These are phyloP conservation scores for Mugil cephalus DNA, from an alignment of 2,113 vertebrate species.

Conservation along the genomic window DNA sequence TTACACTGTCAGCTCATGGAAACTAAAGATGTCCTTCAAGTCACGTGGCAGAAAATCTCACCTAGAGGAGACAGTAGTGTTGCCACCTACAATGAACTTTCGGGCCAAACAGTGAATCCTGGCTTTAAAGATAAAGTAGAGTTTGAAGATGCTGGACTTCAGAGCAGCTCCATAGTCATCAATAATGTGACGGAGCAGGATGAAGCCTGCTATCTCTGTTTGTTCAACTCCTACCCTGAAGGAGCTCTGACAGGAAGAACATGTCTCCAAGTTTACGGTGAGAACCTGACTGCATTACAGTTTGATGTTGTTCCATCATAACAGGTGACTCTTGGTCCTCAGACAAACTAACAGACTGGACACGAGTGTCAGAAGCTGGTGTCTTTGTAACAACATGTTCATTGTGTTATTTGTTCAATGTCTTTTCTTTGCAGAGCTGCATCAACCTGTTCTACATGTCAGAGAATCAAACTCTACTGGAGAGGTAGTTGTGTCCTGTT, in stretches of 20 bases:
- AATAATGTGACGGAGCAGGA: slow-evolving; percentile 37
- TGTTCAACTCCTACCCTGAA: slow-evolving; percentile 55
- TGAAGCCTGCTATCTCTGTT: slow-evolving; percentile 54
- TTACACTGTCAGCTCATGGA: slow-evolving; percentile 45
- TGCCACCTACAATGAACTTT: not conserved
- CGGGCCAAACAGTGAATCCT: not conserved
- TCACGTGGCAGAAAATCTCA: slow-evolving; percentile 59
- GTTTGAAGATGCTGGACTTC: slow-evolving; percentile 4
- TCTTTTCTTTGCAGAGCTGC: slow-evolving; percentile 51
- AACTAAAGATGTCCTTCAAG: slow-evolving; percentile 27
- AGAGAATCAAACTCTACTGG: not conserved
- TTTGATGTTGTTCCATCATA: not conserved
- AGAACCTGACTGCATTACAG: not conserved
- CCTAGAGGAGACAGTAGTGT: not conserved
- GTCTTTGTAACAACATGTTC: no score
- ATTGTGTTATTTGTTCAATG: not conserved
- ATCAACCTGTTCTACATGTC: slow-evolving; percentile 38
- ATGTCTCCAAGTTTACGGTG: slow-evolving; percentile 61
- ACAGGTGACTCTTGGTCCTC: no score
- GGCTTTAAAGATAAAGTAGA: slow-evolving; percentile 4
- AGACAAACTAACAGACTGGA: not conserved
- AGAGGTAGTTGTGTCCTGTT: slow-evolving; percentile 51
- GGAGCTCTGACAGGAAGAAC: not conserved
- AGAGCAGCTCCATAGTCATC: slow-evolving; percentile 49
- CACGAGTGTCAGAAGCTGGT: no score